Evolutionary conservation across 2,888 invertebrate species (phyloP).

Genomic region (Phragmatobia fuliginosa): DNA sequence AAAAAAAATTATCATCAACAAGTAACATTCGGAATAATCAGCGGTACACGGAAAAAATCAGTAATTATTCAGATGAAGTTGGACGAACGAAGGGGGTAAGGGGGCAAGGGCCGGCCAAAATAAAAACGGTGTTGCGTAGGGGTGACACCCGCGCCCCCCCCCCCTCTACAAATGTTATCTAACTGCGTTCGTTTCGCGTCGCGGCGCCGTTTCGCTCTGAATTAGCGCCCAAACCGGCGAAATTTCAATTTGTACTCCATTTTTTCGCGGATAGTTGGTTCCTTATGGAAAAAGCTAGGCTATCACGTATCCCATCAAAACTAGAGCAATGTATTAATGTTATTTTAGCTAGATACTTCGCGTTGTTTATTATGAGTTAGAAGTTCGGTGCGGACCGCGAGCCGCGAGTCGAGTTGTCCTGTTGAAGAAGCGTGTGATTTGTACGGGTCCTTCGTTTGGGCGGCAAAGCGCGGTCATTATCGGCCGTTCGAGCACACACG

Average conservation of each 20-base stretch:
- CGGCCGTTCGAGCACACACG: conserved; percentile 75
- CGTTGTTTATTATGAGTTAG: conserved; percentile 18
- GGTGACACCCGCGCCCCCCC: conserved; percentile 78
- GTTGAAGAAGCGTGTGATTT: conserved; percentile 50
- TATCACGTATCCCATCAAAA: conserved; percentile 64
- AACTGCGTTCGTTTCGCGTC: conserved; percentile 83
- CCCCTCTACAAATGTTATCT: conserved; percentile 86
- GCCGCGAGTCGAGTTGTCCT: conserved; percentile 20
- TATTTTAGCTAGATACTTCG: conserved; percentile 32
- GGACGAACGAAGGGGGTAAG: conserved; percentile 85
- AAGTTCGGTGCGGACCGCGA: conserved; percentile 20
- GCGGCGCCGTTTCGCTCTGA: conserved; percentile 76
- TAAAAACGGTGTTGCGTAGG: conserved; percentile 87
- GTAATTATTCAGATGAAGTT: conserved; percentile 87
- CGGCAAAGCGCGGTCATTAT: conserved; percentile 78
- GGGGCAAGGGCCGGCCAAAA: conserved; percentile 86
- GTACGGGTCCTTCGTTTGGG: conserved; percentile 56
- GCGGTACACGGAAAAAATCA: conserved; percentile 87
- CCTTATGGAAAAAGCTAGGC: conserved; percentile 74
- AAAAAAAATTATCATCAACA: conserved; percentile 84
- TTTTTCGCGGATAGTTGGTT: conserved; percentile 80
- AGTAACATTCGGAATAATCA: conserved; percentile 87
- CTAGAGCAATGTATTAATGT: conserved; percentile 32
- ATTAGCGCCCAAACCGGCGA: conserved; percentile 80
- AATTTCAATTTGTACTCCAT: conserved; percentile 83